Percentiles rank a stretch among this genome's conserved stretches.
Conservation (phyloP, 2,888 invertebrate species). For the Coremacera marginata region DNA sequence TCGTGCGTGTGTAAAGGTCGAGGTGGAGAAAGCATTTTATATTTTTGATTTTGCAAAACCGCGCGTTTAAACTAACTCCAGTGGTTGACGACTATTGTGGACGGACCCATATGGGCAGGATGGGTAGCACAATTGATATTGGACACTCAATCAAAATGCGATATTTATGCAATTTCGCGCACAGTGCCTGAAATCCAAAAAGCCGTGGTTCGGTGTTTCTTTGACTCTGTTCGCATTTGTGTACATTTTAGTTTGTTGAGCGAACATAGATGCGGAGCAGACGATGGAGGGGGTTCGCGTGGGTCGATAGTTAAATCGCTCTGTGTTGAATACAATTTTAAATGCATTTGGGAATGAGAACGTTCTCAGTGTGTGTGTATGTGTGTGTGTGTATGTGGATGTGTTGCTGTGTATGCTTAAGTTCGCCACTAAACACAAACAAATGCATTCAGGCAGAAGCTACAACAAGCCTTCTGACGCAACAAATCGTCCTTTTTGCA, state of each 20-base stretch:
- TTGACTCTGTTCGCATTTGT: slow-evolving; percentile 43
- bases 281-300: not conserved
- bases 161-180: slow-evolving; percentile 63
- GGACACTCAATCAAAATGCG: slow-evolving; percentile 14
- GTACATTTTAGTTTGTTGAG: slow-evolving; percentile 48
- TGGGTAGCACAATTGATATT: not conserved
- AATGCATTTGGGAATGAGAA: slow-evolving; percentile 2
- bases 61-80: slow-evolving; percentile 19
- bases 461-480: slow-evolving; percentile 43
- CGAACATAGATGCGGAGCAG: slow-evolving; percentile 47
- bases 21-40: not conserved
- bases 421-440: slow-evolving; percentile 67
- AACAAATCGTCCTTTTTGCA: not conserved
- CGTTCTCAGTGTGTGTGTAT: not conserved
- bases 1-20: not conserved
- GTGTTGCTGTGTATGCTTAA: slow-evolving; percentile 59
- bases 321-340: not conserved
- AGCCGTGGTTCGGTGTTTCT: slow-evolving; percentile 51
- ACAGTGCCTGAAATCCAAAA: slow-evolving; percentile 60
- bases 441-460: slow-evolving; percentile 66
- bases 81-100: not conserved
- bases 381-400: not conserved
- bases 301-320: not conserved
- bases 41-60: slow-evolving; percentile 27
- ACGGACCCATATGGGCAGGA: not conserved